These are phyloP conservation scores for Orthonychiurus folsomi DNA, from an alignment of 2,888 invertebrate genomes.

Conservation along the genomic window DNA sequence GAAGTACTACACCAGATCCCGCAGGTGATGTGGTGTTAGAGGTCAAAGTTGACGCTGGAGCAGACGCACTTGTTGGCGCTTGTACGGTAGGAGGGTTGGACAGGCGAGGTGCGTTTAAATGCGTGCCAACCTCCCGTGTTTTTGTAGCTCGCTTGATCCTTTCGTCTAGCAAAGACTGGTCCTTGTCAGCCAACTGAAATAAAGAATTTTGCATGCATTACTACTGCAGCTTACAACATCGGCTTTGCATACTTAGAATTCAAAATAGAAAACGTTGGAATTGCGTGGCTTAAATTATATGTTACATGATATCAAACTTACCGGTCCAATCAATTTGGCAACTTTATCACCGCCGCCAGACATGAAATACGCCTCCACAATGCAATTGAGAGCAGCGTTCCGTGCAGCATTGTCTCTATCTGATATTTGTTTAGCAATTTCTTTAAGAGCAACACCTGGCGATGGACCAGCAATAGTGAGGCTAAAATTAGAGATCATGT, in stretches of 20 bases:
- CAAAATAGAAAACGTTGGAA: no score
- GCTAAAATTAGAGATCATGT: conserved; percentile 75
- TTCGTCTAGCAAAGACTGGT: conserved; percentile 86
- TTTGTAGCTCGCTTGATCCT: conserved; percentile 81
- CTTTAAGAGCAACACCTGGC: conserved; percentile 69
- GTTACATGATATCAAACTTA: conserved; percentile 43
- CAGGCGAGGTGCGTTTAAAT: no score
- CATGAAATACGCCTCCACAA: conserved; percentile 79
- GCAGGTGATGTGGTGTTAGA: no score
- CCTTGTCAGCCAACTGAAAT: conserved; percentile 74
- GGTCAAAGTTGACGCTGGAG: no score
- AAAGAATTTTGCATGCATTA: not conserved
- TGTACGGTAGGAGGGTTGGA: no score
- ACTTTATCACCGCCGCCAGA: conserved; percentile 70
- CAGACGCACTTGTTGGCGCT: not conserved
- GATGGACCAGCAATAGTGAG: conserved; percentile 65
- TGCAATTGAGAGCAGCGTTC: conserved; percentile 88
- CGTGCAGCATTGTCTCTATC: conserved; percentile 93
- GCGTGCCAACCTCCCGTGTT: not conserved
- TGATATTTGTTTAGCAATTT: conserved; percentile 87
- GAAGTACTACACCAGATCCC: no score
- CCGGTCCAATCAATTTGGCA: conserved; percentile 82
- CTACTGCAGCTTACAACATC: no score
- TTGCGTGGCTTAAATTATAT: not conserved
- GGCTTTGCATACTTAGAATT: no score